These are phyloP conservation scores for Tonatia bakeri DNA, from an alignment of 2,113 vertebrate genomes.

Conservation along the genomic window DNA sequence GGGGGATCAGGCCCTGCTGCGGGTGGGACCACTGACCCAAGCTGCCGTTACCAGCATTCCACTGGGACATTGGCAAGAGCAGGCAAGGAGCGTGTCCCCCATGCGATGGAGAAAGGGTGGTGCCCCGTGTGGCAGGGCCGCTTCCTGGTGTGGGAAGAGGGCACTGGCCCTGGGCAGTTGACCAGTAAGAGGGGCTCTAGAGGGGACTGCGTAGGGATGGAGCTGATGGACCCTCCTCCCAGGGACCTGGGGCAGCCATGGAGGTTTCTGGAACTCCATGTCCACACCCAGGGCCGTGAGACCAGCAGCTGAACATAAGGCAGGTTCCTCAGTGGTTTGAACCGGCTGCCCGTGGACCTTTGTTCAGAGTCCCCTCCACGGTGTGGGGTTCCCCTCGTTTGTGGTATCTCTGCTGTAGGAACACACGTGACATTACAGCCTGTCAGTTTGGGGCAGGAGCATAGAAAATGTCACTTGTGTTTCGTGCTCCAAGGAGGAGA, in stretches of 20 bases:
- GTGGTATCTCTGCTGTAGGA: fast-evolving
- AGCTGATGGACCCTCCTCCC: no score
- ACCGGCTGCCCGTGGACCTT: fast-evolving
- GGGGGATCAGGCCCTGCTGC: fast-evolving
- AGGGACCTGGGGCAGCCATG: fast-evolving
- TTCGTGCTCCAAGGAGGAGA: neutral
- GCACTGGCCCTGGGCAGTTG: neutral
- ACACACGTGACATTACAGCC: fast-evolving
- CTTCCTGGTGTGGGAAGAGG: neutral
- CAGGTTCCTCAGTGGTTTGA: no score
- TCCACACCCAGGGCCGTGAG: neutral
- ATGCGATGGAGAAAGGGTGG: no score
- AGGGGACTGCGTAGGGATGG: neutral
- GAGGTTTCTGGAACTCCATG: neutral
- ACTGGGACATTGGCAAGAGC: fast-evolving
- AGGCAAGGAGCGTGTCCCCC: neutral
- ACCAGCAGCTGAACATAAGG: neutral
- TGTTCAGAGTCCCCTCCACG: neutral
- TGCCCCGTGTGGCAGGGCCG: neutral
- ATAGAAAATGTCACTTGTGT: fast-evolving
- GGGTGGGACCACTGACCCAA: fast-evolving
- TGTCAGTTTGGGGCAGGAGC: neutral
- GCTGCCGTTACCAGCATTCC: neutral
- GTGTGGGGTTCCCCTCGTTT: fast-evolving
- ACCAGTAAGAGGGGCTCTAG: neutral